Conservation (phyloP, 2,888 invertebrate genomes). For the Camponotus fellah region DNA sequence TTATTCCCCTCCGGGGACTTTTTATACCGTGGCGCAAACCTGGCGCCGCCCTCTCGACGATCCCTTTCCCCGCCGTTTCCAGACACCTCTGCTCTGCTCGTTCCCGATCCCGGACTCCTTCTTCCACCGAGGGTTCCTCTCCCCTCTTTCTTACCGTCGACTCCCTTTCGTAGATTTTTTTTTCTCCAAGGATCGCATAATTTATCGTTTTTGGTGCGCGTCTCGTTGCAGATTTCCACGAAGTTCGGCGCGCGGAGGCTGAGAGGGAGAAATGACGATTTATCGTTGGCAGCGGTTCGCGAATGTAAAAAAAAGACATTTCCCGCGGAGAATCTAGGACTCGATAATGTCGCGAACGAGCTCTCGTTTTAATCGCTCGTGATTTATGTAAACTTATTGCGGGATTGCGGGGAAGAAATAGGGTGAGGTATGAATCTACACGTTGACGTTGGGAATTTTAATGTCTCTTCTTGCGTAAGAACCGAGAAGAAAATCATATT, state of each 20-base stretch:
- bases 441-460: neutral
- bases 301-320: slow-evolving; percentile 14
- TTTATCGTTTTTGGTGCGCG: slow-evolving; percentile 72
- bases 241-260: slow-evolving; percentile 2
- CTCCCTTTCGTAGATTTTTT: slow-evolving; percentile 25
- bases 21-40: slow-evolving; percentile 81
- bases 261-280: slow-evolving; percentile 36
- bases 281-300: slow-evolving; percentile 44
- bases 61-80: slow-evolving; percentile 58
- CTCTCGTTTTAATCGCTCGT: slow-evolving; percentile 22
- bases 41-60: slow-evolving; percentile 84
- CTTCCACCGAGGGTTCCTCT: neutral
- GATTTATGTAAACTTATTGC: neutral
- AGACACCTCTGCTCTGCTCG: neutral
- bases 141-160: neutral
- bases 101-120: neutral
- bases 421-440: too few relatives aligned
- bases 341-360: slow-evolving; percentile 1
- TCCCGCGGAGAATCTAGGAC: slow-evolving; percentile 13
- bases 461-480: neutral
- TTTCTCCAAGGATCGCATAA: slow-evolving; percentile 10
- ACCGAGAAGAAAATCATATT: neutral
- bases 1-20: slow-evolving; percentile 75
- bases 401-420: neutral
- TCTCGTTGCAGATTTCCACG: slow-evolving; percentile 63